Conservation (phyloP, 2,888 invertebrate genomes). For the Cephus pulcher region DNA sequence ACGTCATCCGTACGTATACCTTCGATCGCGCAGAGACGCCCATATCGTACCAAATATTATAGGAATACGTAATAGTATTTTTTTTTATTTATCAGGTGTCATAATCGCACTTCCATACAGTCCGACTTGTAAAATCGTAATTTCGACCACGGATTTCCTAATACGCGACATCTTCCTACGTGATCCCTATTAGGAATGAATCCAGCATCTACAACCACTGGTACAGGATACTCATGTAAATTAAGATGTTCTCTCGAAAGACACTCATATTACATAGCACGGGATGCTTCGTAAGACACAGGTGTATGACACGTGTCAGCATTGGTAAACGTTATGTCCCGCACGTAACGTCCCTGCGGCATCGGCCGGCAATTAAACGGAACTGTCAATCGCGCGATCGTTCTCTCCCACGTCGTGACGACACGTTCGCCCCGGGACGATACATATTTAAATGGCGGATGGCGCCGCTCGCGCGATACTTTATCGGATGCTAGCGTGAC, state of each 20-base stretch:
- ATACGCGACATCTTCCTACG: not conserved
- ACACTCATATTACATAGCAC: conserved; percentile 10
- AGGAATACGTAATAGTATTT: not conserved
- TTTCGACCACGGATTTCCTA: not conserved
- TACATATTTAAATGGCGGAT: conserved; percentile 31
- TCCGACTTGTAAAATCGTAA: not conserved
- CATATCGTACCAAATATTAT: not conserved
- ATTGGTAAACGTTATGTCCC: conserved; percentile 14
- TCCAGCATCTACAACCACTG: not conserved
- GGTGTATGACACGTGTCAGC: conserved; percentile 33
- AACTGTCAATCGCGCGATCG: conserved; percentile 15
- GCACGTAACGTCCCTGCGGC: conserved; percentile 12
- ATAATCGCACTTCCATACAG: not conserved
- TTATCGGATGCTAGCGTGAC: conserved; percentile 25
- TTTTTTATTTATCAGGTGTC: not conserved
- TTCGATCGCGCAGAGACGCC: not conserved
- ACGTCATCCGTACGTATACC: not conserved
- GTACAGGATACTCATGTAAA: not conserved
- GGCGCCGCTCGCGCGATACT: conserved; percentile 28
- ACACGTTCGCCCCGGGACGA: conserved; percentile 24
- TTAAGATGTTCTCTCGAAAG: not conserved
- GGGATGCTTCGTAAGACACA: conserved; percentile 30
- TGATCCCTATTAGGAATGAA: not conserved
- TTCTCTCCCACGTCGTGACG: conserved; percentile 15
- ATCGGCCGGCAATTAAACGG: conserved; percentile 15